A percentile compares a stretch with the other conserved stretches of the same genome.
These are phyloP conservation scores for Malthinus seriepunctatus DNA, from an alignment of 2,888 invertebrate genomes.

Conservation along the genomic window DNA sequence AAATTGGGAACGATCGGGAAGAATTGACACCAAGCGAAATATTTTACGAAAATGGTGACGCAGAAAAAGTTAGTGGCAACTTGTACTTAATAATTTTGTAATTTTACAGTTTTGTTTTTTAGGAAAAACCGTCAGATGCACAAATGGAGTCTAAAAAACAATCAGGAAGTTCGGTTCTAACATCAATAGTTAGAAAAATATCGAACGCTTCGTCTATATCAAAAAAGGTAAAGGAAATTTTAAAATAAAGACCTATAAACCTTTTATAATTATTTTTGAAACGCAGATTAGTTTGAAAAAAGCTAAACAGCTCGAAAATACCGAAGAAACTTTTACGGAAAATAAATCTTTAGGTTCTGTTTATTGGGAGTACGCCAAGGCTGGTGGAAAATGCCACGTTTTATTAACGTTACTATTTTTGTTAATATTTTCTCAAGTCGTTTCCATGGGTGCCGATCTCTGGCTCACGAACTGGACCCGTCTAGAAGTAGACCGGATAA, in stretches of 20 bases:
- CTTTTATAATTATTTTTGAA: too few species aligned
- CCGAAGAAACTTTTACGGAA: constrained; percentile 15
- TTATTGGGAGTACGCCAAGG: constrained; percentile 30
- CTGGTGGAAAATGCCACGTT: constrained; percentile 29
- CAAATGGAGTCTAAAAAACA: not conserved
- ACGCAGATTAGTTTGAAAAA: too few species aligned
- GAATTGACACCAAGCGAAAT: too few species aligned
- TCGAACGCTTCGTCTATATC: too few species aligned
- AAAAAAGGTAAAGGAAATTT: too few species aligned
- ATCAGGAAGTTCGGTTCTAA: not conserved
- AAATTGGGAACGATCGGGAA: constrained; percentile 10
- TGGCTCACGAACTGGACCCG: constrained; percentile 31
- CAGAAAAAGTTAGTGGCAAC: constrained; percentile 8
- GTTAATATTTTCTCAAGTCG: constrained; percentile 27
- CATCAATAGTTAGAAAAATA: too few species aligned
- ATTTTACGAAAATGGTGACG: too few species aligned
- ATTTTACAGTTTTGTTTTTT: not conserved
- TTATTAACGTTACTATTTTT: constrained; percentile 19
- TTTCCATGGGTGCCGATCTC: constrained; percentile 32
- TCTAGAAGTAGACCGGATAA: not conserved
- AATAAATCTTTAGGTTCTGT: constrained; percentile 31
- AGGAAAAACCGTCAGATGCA: not conserved
- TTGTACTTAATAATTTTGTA: not conserved
- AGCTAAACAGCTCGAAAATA: too few species aligned
- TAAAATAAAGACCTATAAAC: too few species aligned